phyloP scores from a whole-genome alignment of 2,888 invertebrate genomes.

The Calliphora vomitoria region DNA sequence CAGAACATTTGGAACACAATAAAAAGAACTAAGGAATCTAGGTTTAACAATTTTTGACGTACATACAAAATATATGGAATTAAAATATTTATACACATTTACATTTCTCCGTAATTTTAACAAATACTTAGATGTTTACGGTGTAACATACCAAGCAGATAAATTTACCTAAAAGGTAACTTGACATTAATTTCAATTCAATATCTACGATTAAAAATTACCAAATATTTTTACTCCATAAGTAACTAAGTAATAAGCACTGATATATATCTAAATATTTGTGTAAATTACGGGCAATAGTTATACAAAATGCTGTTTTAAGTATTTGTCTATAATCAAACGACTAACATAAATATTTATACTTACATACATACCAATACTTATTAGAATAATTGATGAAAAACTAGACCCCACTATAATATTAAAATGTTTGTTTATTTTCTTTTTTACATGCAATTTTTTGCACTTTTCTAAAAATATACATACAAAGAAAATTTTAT shows the following conservation, averaged over 20 bases:
- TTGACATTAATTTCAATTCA: too few species aligned
- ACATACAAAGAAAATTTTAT: conserved; percentile 44
- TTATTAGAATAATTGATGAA: conserved; percentile 6
- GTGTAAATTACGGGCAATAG: too few species aligned
- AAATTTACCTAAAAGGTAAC: too few species aligned
- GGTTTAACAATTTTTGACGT: not conserved
- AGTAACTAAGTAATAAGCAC: too few species aligned
- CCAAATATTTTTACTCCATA: too few species aligned
- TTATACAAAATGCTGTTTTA: conserved; percentile 72
- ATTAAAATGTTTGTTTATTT: conserved; percentile 48
- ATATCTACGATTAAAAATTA: too few species aligned
- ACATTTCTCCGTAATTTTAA: not conserved
- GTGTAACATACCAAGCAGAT: too few species aligned
- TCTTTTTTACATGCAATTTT: conserved; percentile 62
- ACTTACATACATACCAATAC: conserved; percentile 10
- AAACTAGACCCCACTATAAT: conserved; percentile 43
- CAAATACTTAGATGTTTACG: too few species aligned
- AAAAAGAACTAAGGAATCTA: conserved; percentile 57
- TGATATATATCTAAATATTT: too few species aligned
- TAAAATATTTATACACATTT: not conserved
- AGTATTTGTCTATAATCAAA: conserved; percentile 64
- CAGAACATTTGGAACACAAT: conserved; percentile 46
- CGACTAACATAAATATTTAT: not conserved
- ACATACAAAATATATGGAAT: not conserved
- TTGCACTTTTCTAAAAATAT: conserved; percentile 46